Base-by-base conservation (phyloP, 2,888 invertebrate genomes). In the Drosophila fungiperda region DNA sequence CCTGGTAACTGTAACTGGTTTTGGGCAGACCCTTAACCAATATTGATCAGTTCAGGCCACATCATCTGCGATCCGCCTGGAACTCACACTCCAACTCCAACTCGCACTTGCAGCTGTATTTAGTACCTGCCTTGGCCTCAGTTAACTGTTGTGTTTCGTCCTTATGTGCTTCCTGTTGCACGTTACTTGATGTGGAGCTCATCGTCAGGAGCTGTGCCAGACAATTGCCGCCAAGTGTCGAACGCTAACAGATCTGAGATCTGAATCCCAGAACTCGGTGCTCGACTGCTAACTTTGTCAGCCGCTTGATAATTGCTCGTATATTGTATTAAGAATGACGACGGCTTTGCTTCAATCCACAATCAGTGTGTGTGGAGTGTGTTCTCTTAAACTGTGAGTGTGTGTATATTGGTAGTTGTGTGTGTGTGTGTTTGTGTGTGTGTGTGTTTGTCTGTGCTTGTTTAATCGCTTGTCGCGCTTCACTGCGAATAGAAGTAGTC, bases 61-160 rank as follows among this genome's bases (percentile, higher is more conserved):
- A n/a, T 38, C 32, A 23, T 9, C 17, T 54, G 0, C n/a, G 42
- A 48, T 23, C 26, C 12, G 29, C 40, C 40, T 2, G 11, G 11
- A 42, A 2, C 15, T 45, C 23, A 4, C 15, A 45, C 45, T 45
- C 42, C 20, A 20, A 20, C 38, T 38, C 8, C 17, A 38, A 17
- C 38, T 40, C 9, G n/a, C 4, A 7, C 17, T 15, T 3, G 29
- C 26, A 38, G 6, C 42, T 40, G 48, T 48, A 58, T 12, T 52
- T 64, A 79, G 82, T 87, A 83, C 83, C 87, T 83, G 83, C 87
- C 83, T 87, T 68, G 66, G 62, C 78, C 83, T 69, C 76, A 35
- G 49, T 72, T 61, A 58, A n/a, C 40, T n/a, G 62, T 42, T 58
- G 59, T 42, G 17, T n/a, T 15, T 59, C 64, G 33, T 69, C 66